Conservation (phyloP, 1,140 invertebrate species). For the Fragariocoptes setiger region DNA sequence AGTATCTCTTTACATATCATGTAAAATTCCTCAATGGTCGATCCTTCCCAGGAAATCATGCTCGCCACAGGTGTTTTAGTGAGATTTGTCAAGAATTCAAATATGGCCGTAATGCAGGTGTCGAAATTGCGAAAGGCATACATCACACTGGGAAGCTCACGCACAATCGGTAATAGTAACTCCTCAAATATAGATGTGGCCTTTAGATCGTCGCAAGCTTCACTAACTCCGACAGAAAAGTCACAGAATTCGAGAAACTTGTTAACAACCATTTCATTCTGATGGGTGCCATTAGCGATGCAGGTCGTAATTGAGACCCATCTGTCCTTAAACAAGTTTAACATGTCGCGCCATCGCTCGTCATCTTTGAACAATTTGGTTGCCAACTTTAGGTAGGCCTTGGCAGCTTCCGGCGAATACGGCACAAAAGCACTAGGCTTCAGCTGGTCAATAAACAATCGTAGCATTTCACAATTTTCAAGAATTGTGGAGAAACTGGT, state of each 20-base stretch:
- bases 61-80: conserved; percentile 6
- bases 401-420: background rate
- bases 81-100: conserved; percentile 27
- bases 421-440: conserved; percentile 2
- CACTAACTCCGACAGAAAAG: conserved; percentile 3
- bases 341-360: conserved; percentile 1
- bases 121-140: conserved; percentile 47
- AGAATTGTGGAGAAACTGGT: background rate
- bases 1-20: conserved; percentile 27
- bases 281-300: background rate
- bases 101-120: conserved; percentile 36
- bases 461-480: conserved; percentile 1
- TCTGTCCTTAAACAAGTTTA: conserved; percentile 3
- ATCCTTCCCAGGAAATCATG: conserved; percentile 8
- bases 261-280: conserved; percentile 3
- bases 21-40: conserved; percentile 26
- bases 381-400: background rate
- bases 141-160: conserved; percentile 18
- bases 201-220: background rate
- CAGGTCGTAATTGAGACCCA: background rate
- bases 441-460: background rate
- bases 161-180: conserved; percentile 2
- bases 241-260: conserved; percentile 6
- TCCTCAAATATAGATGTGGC: background rate
- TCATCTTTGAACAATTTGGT: background rate